These are phyloP conservation scores for Gnathonemus longibarbis DNA, from an alignment of 2,113 vertebrate genomes.

Conservation along the genomic window DNA sequence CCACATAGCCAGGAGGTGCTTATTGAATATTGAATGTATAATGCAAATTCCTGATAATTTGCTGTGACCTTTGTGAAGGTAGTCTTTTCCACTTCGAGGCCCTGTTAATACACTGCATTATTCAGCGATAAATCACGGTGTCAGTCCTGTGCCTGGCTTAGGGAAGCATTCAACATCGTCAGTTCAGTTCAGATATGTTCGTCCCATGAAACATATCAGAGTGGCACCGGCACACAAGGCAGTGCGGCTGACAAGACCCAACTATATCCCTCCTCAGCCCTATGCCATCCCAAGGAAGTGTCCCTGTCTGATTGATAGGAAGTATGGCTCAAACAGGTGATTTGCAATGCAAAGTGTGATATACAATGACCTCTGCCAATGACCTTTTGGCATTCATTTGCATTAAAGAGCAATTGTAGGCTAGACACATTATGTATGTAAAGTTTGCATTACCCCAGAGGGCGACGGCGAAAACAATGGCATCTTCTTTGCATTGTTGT, in stretches of 20 bases:
- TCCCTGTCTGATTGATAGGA: conserved; percentile 7
- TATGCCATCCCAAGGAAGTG: not conserved
- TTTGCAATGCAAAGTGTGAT: conserved; percentile 23
- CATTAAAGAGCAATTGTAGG: not conserved
- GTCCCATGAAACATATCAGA: not conserved
- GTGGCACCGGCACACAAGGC: not conserved
- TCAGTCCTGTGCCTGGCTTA: not conserved
- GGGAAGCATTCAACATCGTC: not conserved
- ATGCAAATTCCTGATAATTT: conserved; percentile 14
- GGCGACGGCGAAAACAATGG: not conserved
- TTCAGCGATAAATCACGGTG: not conserved
- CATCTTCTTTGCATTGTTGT: not conserved
- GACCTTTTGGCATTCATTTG: conserved; percentile 20
- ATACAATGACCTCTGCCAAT: not conserved
- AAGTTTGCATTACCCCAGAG: not conserved
- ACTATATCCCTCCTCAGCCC: not conserved
- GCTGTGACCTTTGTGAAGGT: conserved; percentile 4
- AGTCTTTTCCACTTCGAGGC: not conserved
- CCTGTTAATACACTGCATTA: not conserved
- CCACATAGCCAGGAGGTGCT: not conserved
- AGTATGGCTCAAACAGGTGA: not conserved
- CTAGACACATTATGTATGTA: not conserved
- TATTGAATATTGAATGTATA: not conserved
- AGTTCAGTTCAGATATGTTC: not conserved
- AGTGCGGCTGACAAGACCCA: not conserved